Conservation (phyloP, 2,888 invertebrate genomes). For the Acanthoscelides obtectus region DNA sequence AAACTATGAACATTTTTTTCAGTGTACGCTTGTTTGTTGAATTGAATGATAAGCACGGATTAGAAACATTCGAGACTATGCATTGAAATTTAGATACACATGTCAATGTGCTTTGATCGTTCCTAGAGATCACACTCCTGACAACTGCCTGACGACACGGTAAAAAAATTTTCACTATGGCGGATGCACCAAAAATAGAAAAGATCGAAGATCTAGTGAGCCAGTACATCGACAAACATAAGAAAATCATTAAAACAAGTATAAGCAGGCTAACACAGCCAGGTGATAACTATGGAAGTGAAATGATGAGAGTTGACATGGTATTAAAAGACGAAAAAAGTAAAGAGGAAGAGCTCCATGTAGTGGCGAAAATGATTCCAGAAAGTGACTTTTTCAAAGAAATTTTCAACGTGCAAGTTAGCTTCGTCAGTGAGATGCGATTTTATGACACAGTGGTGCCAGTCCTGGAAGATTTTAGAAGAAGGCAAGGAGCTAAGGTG, state of each 20-base stretch:
- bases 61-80: too few species aligned
- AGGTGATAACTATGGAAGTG: constrained; percentile 17
- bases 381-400: constrained; percentile 27
- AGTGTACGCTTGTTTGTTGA: too few species aligned
- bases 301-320: constrained; percentile 16
- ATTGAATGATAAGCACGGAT: too few species aligned
- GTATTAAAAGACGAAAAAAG: constrained; percentile 1
- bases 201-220: not conserved
- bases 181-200: not conserved
- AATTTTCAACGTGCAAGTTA: constrained; percentile 48
- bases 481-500: not conserved
- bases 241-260: not conserved
- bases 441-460: constrained; percentile 49
- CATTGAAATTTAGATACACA: too few species aligned
- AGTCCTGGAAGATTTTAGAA: constrained; percentile 9
- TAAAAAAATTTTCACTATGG: not conserved
- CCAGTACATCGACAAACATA: not conserved
- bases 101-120: too few species aligned
- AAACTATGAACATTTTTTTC: too few species aligned
- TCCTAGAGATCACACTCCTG: too few species aligned
- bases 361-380: constrained; percentile 20
- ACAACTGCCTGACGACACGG: too few species aligned
- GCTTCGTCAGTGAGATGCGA: constrained; percentile 50
- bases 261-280: constrained; percentile 8
- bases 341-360: constrained; percentile 8